These are phyloP conservation scores for Mionectes olivaceus DNA, from an alignment of 2,797 vertebrate species.

Conservation along the genomic window DNA sequence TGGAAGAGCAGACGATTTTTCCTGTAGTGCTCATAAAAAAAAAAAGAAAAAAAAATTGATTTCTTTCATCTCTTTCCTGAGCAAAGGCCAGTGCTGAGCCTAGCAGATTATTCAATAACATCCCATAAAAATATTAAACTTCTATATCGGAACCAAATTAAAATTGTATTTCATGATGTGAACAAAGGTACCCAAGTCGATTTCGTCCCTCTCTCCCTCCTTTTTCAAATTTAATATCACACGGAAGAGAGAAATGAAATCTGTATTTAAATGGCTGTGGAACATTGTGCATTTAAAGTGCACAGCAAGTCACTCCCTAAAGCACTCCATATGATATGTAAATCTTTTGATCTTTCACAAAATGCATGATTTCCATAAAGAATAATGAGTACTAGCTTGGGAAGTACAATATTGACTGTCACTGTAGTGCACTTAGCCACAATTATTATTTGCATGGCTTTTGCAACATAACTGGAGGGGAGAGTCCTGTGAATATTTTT, in stretches of 20 bases:
- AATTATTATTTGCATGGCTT: conserved; percentile 79
- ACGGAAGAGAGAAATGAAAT: conserved; percentile 75
- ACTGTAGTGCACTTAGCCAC: conserved; percentile 75
- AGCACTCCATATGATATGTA: conserved; percentile 83
- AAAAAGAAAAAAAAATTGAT: neutral
- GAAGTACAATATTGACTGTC: conserved; percentile 82
- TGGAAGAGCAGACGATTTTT: neutral
- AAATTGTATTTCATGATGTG: conserved; percentile 69
- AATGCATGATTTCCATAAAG: conserved; percentile 81
- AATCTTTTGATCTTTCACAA: conserved; percentile 85
- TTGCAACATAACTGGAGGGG: conserved; percentile 76
- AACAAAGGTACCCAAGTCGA: conserved; percentile 65
- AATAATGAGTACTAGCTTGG: conserved; percentile 79
- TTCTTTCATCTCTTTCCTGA: conserved; percentile 28
- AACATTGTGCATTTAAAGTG: conserved; percentile 79
- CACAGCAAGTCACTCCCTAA: conserved; percentile 83
- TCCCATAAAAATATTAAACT: conserved; percentile 68
- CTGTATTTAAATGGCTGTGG: conserved; percentile 77
- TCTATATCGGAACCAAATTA: conserved; percentile 69
- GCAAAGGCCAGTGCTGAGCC: conserved; percentile 35
- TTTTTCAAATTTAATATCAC: conserved; percentile 73
- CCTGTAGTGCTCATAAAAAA: neutral
- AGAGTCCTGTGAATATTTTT: conserved; percentile 76
- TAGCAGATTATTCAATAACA: conserved; percentile 56
- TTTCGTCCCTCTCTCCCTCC: conserved; percentile 35